Conservation (phyloP, 2,888 invertebrate genomes). For the Andrena camellia region DNA sequence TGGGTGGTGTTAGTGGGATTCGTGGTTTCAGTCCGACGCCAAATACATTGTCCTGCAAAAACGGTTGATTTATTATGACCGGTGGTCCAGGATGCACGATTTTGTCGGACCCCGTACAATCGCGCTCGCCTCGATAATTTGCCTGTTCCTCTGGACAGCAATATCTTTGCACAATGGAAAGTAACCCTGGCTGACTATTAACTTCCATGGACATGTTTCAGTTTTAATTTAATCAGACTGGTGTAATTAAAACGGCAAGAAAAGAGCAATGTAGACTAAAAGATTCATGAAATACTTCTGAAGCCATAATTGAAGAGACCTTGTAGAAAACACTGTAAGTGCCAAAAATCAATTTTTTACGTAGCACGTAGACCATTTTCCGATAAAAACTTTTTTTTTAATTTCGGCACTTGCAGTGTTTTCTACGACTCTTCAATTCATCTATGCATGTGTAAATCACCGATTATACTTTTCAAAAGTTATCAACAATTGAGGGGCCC, state of each 20-base stretch:
- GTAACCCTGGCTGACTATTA: conserved; percentile 20
- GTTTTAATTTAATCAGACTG: not conserved
- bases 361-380: too few species aligned
- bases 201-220: conserved; percentile 14
- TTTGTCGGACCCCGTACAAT: conserved; percentile 71
- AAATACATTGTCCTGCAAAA: conserved; percentile 79
- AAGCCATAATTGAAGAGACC: too few species aligned
- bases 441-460: too few species aligned
- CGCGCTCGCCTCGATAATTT: conserved; percentile 70
- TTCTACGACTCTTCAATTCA: too few species aligned
- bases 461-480: too few species aligned
- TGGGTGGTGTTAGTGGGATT: conserved; percentile 78
- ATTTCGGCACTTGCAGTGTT: too few species aligned
- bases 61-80: conserved; percentile 79
- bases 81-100: conserved; percentile 72
- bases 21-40: conserved; percentile 77
- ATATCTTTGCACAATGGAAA: conserved; percentile 47
- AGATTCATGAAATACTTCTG: too few species aligned
- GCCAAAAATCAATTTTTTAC: too few species aligned
- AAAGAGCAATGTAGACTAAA: not conserved
- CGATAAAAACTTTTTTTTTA: too few species aligned
- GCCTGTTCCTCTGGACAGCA: conserved; percentile 50
- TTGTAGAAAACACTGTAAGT: too few species aligned
- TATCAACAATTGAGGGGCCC: too few species aligned
- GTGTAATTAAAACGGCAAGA: not conserved